phyloP scores from a whole-genome alignment of 2,113 vertebrate species.

The Geothlypis trichas region DNA sequence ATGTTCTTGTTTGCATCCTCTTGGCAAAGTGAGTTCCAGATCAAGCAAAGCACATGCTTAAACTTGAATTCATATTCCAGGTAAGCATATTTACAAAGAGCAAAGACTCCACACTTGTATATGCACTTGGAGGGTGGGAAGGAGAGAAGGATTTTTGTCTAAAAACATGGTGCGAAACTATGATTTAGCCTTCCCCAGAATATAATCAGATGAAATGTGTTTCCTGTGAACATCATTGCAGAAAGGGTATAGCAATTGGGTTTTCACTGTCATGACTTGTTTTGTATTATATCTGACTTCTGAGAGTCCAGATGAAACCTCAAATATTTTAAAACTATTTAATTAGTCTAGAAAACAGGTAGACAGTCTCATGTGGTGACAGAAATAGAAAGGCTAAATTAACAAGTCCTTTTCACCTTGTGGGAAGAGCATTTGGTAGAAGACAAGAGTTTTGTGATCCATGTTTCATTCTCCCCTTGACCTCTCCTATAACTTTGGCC shows the following conservation, averaged over 20 bases:
- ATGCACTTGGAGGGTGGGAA: neutral
- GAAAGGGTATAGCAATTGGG: neutral
- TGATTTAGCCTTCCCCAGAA: neutral
- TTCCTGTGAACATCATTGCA: neutral
- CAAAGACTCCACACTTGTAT: neutral
- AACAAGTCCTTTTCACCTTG: neutral
- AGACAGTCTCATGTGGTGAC: neutral
- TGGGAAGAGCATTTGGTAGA: neutral
- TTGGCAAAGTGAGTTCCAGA: conserved; percentile 56
- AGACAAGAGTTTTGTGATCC: neutral
- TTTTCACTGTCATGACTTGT: neutral
- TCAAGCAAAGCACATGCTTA: neutral
- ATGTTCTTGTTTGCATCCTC: conserved; percentile 31
- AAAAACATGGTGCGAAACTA: neutral
- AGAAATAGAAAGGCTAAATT: neutral
- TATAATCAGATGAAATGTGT: neutral
- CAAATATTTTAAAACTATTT: neutral
- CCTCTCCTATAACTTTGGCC: neutral
- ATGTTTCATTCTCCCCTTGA: neutral
- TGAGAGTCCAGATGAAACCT: neutral
- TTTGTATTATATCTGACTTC: neutral
- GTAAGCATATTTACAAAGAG: neutral
- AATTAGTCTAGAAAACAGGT: neutral
- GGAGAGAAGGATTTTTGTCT: neutral
- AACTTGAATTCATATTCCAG: neutral